Percentiles rank a stretch among this genome's conserved stretches.
Conservation (phyloP, 1,140 invertebrate genomes). For the Trachelipus rathkii region DNA sequence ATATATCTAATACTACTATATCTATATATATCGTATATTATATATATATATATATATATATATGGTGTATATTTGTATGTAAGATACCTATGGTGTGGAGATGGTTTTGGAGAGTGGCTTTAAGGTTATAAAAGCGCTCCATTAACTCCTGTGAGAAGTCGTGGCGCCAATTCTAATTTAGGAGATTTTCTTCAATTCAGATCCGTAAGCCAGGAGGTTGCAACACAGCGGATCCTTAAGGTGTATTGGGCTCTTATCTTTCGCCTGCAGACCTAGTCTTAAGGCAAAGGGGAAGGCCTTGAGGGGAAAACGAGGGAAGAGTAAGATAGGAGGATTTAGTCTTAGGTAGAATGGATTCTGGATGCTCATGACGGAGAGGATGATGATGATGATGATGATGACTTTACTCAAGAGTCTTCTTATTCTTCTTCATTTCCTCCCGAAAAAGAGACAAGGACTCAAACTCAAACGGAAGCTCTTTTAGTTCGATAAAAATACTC, state of each 20-base stretch:
- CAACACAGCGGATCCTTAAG: conserved; percentile 3
- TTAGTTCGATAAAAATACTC: too few species aligned
- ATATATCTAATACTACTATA: too few species aligned
- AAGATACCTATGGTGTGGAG: too few species aligned
- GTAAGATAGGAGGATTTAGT: not conserved
- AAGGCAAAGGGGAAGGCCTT: not conserved
- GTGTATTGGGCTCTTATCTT: conserved; percentile 12
- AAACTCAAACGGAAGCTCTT: too few species aligned
- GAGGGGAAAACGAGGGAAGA: not conserved
- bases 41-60: too few species aligned
- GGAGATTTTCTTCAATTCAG: not conserved
- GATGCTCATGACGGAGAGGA: not conserved
- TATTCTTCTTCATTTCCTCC: too few species aligned
- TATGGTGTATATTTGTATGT: too few species aligned
- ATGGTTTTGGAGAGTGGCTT: too few species aligned
- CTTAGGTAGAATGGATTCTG: not conserved
- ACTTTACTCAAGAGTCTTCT: not conserved
- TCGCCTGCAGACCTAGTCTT: conserved; percentile 1
- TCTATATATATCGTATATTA: too few species aligned
- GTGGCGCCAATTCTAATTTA: conserved; percentile 3
- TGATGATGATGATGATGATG: not conserved
- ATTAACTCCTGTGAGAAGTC: not conserved
- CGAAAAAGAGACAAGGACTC: too few species aligned
- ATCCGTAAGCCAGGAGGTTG: conserved; percentile 1
- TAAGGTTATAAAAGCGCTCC: too few species aligned